A percentile compares a stretch with the other conserved stretches of the same genome.
Conservation (phyloP, 2,888 invertebrate species). For the Teleiodes luculella region DNA sequence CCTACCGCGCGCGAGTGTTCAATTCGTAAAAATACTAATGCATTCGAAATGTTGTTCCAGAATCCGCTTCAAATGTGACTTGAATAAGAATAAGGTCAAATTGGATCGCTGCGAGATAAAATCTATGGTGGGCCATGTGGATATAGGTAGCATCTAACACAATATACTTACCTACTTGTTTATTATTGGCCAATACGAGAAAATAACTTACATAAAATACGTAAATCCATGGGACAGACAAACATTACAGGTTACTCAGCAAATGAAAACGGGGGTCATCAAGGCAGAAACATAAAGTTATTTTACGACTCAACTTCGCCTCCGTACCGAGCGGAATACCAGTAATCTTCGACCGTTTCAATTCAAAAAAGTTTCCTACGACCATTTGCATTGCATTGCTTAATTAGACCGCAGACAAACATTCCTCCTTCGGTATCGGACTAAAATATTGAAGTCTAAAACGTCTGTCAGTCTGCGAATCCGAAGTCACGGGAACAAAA, state of each 20-base stretch:
- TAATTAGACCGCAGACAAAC: slow-evolving; percentile 51
- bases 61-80: slow-evolving; percentile 60
- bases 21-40: slow-evolving; percentile 56
- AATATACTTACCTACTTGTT: not conserved
- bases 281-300: slow-evolving; percentile 2
- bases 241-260: not conserved
- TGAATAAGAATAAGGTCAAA: slow-evolving; percentile 73
- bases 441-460: slow-evolving; percentile 60
- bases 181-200: not conserved
- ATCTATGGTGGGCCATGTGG: slow-evolving; percentile 35
- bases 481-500: slow-evolving; percentile 69
- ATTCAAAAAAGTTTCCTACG: not conserved
- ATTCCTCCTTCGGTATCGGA: slow-evolving; percentile 48
- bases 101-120: slow-evolving; percentile 63
- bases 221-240: not conserved
- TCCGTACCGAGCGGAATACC: not conserved
- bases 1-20: slow-evolving; percentile 30
- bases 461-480: slow-evolving; percentile 70
- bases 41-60: slow-evolving; percentile 63
- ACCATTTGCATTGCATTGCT: slow-evolving; percentile 27
- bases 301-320: slow-evolving; percentile 3
- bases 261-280: not conserved
- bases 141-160: not conserved
- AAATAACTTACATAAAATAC: not conserved
- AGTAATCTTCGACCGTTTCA: not conserved